Conservation (phyloP, 2,888 invertebrate species). For the Cephonodes hylas region DNA sequence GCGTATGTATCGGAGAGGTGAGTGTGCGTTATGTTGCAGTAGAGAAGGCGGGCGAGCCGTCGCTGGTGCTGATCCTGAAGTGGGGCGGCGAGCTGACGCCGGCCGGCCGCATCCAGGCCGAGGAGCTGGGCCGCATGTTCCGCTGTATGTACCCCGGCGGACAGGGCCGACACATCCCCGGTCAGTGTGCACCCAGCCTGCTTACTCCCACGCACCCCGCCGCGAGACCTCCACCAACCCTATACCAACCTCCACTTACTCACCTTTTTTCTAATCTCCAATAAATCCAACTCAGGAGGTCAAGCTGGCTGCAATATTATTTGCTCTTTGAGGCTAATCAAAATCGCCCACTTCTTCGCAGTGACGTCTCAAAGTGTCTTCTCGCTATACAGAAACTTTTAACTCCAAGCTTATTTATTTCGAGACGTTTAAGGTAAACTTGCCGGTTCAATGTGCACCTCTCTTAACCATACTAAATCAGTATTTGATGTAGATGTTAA, state of each 20-base stretch:
- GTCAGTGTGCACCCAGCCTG: constrained; percentile 66
- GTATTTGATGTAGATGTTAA: constrained; percentile 1
- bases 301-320: not conserved
- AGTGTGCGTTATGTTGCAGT: constrained; percentile 46
- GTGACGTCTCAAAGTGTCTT: not conserved
- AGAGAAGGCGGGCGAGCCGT: constrained; percentile 95
- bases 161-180: constrained; percentile 92
- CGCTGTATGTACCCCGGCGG: constrained; percentile 99
- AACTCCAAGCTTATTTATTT: not conserved
- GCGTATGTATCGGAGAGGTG: not conserved
- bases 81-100: constrained; percentile 99
- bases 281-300: not conserved
- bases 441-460: not conserved
- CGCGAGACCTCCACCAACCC: not conserved
- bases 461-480: not conserved
- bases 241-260: not conserved
- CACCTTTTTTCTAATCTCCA: not conserved
- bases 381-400: not conserved
- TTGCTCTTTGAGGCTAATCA: not conserved
- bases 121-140: constrained; percentile 98
- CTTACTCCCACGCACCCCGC: not conserved
- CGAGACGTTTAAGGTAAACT: not conserved
- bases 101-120: constrained; percentile 98
- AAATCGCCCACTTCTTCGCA: not conserved
- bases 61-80: constrained; percentile 97